These are phyloP conservation scores for Melinaea marsaeus DNA, from an alignment of 2,888 invertebrate species.

Conservation along the genomic window DNA sequence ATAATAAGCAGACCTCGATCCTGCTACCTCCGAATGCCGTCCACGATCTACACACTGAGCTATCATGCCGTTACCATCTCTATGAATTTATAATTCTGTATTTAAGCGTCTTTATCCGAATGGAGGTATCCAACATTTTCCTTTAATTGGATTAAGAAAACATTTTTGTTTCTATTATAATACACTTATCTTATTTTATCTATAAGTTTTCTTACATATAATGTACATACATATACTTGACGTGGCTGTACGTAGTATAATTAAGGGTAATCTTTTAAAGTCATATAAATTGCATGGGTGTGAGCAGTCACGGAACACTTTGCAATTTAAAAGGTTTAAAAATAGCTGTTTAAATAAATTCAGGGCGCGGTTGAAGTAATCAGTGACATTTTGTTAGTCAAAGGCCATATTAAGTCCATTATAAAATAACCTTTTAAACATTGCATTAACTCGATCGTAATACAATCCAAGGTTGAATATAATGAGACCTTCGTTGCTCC, in stretches of 20 bases:
- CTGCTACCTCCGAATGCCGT: too few relatives aligned
- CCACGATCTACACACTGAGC: too few relatives aligned
- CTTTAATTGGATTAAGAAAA: too few relatives aligned
- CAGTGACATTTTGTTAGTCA: constrained; percentile 30
- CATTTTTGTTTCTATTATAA: too few relatives aligned
- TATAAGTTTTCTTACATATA: too few relatives aligned
- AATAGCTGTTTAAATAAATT: constrained; percentile 14
- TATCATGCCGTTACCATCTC: too few relatives aligned
- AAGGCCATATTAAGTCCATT: constrained; percentile 27
- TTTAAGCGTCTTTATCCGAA: too few relatives aligned
- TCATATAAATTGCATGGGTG: constrained; percentile 8
- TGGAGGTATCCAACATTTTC: too few relatives aligned
- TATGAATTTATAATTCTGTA: too few relatives aligned
- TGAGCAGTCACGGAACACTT: neutral
- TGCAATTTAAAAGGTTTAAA: constrained; percentile 15
- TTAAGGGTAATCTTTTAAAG: neutral
- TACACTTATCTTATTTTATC: too few relatives aligned
- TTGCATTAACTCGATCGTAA: constrained; percentile 37
- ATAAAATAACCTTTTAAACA: constrained; percentile 33
- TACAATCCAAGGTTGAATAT: constrained; percentile 37
- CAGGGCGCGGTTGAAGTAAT: constrained; percentile 25
- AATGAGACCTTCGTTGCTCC: constrained; percentile 45
- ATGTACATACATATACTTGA: too few relatives aligned
- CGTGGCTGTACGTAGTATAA: neutral
- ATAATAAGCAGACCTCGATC: too few relatives aligned